Evolutionary conservation across 2,888 invertebrate genomes (phyloP).

Genomic region (Proisotoma minuta): DNA sequence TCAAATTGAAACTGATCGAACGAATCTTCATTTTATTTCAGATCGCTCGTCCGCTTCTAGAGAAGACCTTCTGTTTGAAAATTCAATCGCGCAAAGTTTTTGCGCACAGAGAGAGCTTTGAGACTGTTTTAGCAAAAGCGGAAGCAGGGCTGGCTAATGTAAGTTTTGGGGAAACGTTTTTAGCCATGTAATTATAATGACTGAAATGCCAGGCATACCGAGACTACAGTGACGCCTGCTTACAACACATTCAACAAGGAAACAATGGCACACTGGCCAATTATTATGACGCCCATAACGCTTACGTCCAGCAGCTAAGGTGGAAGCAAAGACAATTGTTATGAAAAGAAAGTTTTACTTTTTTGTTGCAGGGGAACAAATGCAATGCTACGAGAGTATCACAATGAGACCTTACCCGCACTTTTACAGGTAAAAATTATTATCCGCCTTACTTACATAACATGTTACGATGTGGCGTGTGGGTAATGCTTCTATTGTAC

Average conservation of each 20-base stretch:
- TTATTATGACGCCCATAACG: constrained; percentile 88
- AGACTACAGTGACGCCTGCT: constrained; percentile 80
- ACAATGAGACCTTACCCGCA: constrained; percentile 77
- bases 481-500: too few species aligned
- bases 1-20: neutral
- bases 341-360: too few species aligned
- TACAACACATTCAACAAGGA: constrained; percentile 69
- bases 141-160: constrained; percentile 72
- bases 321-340: too few species aligned
- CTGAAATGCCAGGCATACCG: constrained; percentile 65
- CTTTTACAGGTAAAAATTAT: constrained; percentile 63
- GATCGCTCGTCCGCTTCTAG: constrained; percentile 75
- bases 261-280: constrained; percentile 57
- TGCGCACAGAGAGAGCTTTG: constrained; percentile 83
- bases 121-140: constrained; percentile 78
- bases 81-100: constrained; percentile 86
- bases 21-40: too few species aligned
- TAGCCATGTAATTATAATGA: neutral
- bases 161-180: constrained; percentile 45
- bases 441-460: neutral
- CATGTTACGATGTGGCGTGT: too few species aligned
- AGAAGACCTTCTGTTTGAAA: constrained; percentile 83
- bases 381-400: constrained; percentile 85
- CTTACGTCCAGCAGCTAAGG: constrained; percentile 78
- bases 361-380: constrained; percentile 91